Conservation (phyloP, 2,113 vertebrate species). For the Atherinomorus stipes region DNA sequence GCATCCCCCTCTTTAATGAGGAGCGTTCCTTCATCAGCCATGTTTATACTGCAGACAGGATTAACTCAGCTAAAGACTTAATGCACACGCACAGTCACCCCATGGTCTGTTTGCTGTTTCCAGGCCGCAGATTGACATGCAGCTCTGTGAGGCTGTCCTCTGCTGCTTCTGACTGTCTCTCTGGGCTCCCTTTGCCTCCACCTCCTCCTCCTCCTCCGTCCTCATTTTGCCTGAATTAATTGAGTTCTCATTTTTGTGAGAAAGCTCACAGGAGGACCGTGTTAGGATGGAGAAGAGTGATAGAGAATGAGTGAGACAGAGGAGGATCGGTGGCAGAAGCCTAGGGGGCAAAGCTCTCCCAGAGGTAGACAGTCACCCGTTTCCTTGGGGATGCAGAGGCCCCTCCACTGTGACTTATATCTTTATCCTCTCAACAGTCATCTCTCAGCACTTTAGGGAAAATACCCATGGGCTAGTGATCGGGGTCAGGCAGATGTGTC, state of each 20-base stretch:
- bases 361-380: slow-evolving; percentile 55
- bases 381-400: slow-evolving; percentile 61
- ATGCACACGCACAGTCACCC: slow-evolving; percentile 65
- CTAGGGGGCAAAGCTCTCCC: slow-evolving; percentile 60
- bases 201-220: slow-evolving; percentile 62
- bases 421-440: slow-evolving; percentile 71
- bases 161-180: slow-evolving; percentile 44
- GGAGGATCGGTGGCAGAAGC: slow-evolving; percentile 58
- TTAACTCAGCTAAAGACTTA: slow-evolving; percentile 72
- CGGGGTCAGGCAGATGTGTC: slow-evolving; percentile 62
- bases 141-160: slow-evolving; percentile 57
- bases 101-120: slow-evolving; percentile 73
- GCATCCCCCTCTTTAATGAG: slow-evolving; percentile 50
- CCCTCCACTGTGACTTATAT: slow-evolving; percentile 63
- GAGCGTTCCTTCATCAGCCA: slow-evolving; percentile 54
- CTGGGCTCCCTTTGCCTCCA: slow-evolving; percentile 47
- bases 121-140: slow-evolving; percentile 67
- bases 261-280: slow-evolving; percentile 71
- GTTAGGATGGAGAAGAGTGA: slow-evolving; percentile 47
- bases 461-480: slow-evolving; percentile 52
- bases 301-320: slow-evolving; percentile 52
- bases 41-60: slow-evolving; percentile 75
- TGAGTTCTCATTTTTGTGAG: slow-evolving; percentile 82
- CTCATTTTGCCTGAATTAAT: slow-evolving; percentile 83
- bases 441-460: slow-evolving; percentile 54